Percentiles rank a stretch among this genome's conserved stretches.
phyloP scores from a whole-genome alignment of 1,140 invertebrate genomes.

The Argopecten irradians region DNA sequence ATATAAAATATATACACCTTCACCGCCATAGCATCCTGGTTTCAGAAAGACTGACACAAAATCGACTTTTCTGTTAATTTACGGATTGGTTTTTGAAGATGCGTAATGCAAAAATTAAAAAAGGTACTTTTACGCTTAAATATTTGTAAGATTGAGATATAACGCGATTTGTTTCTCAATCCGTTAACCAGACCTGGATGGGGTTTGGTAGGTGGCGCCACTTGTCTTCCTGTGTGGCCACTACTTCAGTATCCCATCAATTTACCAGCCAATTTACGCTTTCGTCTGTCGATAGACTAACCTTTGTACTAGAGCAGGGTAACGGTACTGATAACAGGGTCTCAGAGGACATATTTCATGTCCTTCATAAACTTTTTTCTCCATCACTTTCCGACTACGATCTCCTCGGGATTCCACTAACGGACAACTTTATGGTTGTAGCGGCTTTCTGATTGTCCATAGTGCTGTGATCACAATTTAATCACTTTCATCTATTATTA shows the following conservation, averaged over 20 bases:
- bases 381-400: neutral
- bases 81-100: no score
- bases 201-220: slow-evolving; percentile 8
- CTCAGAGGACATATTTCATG: neutral
- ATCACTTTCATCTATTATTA: neutral
- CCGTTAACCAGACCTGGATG: neutral
- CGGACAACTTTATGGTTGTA: neutral
- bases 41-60: no score
- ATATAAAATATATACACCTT: no score
- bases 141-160: neutral
- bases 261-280: neutral
- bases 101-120: neutral
- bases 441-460: neutral
- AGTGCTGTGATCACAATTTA: neutral
- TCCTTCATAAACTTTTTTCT: slow-evolving; percentile 22
- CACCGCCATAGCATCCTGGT: no score
- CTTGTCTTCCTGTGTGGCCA: neutral
- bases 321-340: neutral
- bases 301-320: neutral
- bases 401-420: neutral
- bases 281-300: neutral
- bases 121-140: neutral
- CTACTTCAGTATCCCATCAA: neutral
- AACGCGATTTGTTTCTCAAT: neutral
- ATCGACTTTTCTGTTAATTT: no score